These are phyloP conservation scores for Drosophila niveifrons DNA, from an alignment of 2,888 invertebrate species.

Conservation along the genomic window DNA sequence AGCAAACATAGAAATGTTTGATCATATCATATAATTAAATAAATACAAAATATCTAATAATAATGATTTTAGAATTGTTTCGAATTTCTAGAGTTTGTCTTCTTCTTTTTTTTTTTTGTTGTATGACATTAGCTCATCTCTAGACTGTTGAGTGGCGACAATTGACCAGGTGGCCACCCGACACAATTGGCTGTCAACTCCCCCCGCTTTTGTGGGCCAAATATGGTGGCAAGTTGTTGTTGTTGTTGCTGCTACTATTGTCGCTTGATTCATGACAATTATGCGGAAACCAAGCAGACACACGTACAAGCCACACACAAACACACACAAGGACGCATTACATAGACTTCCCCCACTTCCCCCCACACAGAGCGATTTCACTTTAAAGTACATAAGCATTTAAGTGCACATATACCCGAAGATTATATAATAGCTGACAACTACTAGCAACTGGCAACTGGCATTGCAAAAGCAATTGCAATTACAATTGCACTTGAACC, in stretches of 20 bases:
- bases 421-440: conserved; percentile 31
- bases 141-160: neutral
- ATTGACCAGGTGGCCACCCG: conserved; percentile 17
- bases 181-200: neutral
- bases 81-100: neutral
- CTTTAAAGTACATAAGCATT: conserved; percentile 10
- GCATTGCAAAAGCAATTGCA: conserved; percentile 5
- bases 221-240: conserved; percentile 35
- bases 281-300: conserved; percentile 55
- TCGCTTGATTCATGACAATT: conserved; percentile 43
- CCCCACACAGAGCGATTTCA: conserved; percentile 17
- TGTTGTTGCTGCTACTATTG: conserved; percentile 20
- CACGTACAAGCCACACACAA: conserved; percentile 2
- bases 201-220: conserved; percentile 44
- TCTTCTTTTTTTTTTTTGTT: neutral
- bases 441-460: conserved; percentile 20
- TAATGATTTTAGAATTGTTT: neutral
- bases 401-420: neutral
- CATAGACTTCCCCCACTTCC: conserved; percentile 20
- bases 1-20: too few species aligned
- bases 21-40: too few species aligned
- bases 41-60: too few species aligned
- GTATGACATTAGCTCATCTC: conserved; percentile 4
- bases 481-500: conserved; percentile 25
- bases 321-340: neutral